These are phyloP conservation scores for Epinotia brunnichana DNA, from an alignment of 2,888 invertebrate genomes.

Conservation along the genomic window DNA sequence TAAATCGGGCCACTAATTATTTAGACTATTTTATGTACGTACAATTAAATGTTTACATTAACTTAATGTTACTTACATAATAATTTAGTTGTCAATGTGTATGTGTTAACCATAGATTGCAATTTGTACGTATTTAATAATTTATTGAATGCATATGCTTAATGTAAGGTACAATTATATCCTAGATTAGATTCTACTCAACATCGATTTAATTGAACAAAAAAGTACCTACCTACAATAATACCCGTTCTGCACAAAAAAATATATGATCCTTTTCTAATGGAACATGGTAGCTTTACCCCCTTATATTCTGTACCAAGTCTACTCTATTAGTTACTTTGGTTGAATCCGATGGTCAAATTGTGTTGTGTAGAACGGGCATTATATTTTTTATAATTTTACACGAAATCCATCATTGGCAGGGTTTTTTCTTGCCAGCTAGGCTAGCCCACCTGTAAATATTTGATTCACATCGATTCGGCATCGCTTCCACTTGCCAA, in stretches of 20 bases:
- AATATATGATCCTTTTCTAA: too few relatives aligned
- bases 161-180: constrained; percentile 25
- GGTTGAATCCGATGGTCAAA: background rate
- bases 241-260: constrained; percentile 2
- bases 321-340: background rate
- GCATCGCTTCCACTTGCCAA: constrained; percentile 21
- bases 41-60: constrained; percentile 4
- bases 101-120: constrained; percentile 32
- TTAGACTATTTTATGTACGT: constrained; percentile 6
- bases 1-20: background rate
- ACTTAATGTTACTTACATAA: constrained; percentile 31
- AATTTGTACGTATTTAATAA: constrained; percentile 23
- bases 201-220: background rate
- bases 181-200: constrained; percentile 19
- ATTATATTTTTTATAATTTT: background rate
- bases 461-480: constrained; percentile 16
- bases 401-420: background rate
- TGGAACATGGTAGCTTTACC: too few relatives aligned
- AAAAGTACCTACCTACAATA: constrained; percentile 6
- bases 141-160: constrained; percentile 25
- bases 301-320: too few relatives aligned
- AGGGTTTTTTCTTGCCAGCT: constrained; percentile 3
- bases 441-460: constrained; percentile 19
- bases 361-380: background rate
- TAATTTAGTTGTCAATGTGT: constrained; percentile 35